phyloP scores from a whole-genome alignment of 2,113 vertebrate genomes.

The Gymnorhina tibicen region DNA sequence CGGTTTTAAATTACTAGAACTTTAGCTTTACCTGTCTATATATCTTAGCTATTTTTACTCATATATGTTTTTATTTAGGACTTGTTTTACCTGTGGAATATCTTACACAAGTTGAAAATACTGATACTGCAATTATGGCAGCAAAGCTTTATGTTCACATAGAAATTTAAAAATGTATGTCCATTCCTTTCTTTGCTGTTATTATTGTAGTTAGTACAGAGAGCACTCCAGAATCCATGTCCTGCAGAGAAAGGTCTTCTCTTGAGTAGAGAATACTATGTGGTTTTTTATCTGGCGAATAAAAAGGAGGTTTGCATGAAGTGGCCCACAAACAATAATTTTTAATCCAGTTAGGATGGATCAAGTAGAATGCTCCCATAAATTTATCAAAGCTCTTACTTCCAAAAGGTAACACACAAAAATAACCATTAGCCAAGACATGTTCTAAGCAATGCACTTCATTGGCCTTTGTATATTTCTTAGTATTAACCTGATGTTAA shows the following conservation, averaged over 20 bases:
- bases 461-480: not conserved
- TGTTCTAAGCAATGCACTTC: not conserved
- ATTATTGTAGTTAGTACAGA: not conserved
- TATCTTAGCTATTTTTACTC: not conserved
- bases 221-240: not conserved
- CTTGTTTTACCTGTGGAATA: not conserved
- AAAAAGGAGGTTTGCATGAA: not conserved
- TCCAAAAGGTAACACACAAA: not conserved
- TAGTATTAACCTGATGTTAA: not conserved
- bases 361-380: not conserved
- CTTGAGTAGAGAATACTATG: not conserved
- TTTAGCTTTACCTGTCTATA: not conserved
- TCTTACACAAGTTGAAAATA: not conserved
- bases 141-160: not conserved
- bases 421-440: not conserved
- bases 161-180: not conserved
- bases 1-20: not conserved
- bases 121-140: not conserved
- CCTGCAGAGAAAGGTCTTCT: not conserved
- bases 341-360: not conserved
- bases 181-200: not conserved
- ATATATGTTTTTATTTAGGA: not conserved
- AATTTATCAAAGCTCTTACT: not conserved
- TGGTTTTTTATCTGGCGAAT: not conserved
- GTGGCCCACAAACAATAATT: not conserved